Conservation (phyloP, 1,140 invertebrate species). For the Atta texana region DNA sequence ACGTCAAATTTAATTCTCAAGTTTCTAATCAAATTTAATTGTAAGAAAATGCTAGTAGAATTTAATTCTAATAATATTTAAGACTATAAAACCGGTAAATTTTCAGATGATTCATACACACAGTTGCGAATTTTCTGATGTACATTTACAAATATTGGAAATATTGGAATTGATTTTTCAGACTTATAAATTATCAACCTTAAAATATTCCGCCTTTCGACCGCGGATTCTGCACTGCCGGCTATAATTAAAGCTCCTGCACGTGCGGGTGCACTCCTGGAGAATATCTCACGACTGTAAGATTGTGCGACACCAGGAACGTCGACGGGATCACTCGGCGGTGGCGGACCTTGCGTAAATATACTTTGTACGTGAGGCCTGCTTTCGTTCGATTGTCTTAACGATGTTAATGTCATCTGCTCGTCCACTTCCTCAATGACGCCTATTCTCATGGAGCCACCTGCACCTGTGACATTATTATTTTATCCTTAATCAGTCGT, state of each 20-base stretch:
- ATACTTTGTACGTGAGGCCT: conserved; percentile 85
- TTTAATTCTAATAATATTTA: not conserved
- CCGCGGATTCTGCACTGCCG: not conserved
- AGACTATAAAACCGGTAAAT: not conserved
- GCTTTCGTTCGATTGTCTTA: conserved; percentile 86
- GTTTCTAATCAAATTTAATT: not conserved
- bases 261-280: conserved; percentile 80
- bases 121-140: not conserved
- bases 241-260: not conserved
- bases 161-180: not conserved
- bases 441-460: conserved; percentile 90
- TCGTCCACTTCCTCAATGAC: conserved; percentile 93
- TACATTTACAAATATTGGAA: not conserved
- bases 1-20: conserved; percentile 1
- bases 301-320: conserved; percentile 80
- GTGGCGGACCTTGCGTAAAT: conserved; percentile 83
- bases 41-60: not conserved
- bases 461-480: conserved; percentile 33
- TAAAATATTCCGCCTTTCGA: not conserved
- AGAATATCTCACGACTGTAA: conserved; percentile 86
- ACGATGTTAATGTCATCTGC: conserved; percentile 92
- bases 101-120: too few species aligned
- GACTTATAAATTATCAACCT: conserved; percentile 38
- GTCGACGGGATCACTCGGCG: conserved; percentile 82
- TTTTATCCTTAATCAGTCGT: not conserved